Base-by-base conservation (phyloP, 2,888 invertebrate genomes). In the Oscheius sp. region DNA sequence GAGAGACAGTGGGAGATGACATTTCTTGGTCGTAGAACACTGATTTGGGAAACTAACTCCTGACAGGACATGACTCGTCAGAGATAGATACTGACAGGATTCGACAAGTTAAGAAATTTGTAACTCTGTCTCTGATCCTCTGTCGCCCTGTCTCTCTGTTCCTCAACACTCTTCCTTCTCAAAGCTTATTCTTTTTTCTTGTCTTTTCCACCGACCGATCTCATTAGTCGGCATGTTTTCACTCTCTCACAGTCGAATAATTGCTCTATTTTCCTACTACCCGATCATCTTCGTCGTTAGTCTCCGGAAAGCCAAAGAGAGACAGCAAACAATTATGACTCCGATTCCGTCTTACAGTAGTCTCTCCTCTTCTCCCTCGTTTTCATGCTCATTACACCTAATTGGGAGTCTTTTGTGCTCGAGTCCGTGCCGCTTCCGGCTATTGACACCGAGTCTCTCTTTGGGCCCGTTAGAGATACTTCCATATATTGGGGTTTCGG, bases 211-310 rank as follows among this genome's bases (percentile, higher is more conserved):
- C 57, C 11, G n/a, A 13, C 29, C 29, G 29, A 57, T 29, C 62
- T 62, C 62, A 53, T 57, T 74, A 70, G 68, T 60, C 51, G 48
- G 55, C 55, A 35, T 74, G 68, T 70, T 74, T 74, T 5, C 29
- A 47, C 58, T 32, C 53, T 33, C 21, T 53, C 57, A 13, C 48
- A 21, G 21, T 21, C 35, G 32, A 35, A 48, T 63, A 63, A 63
- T 63, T 48, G 48, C 55, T 57, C 9, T 66, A 48, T 66, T 73
- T 66, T 32, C 57, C 48, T 50, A 33, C 13, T 47, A 62, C 47
- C 72, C 53, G 55, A 73, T 35, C 37, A 63, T 35, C n/a, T 37
- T 29, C 47, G 7, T 29, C 58, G 32, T 66, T n/a, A 68, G 57
- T 11, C 35, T 53, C 51, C 58, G 55, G 29, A 65, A 51, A 48